Conservation (phyloP, 2,797 vertebrate species). For the Brotula barbata region DNA sequence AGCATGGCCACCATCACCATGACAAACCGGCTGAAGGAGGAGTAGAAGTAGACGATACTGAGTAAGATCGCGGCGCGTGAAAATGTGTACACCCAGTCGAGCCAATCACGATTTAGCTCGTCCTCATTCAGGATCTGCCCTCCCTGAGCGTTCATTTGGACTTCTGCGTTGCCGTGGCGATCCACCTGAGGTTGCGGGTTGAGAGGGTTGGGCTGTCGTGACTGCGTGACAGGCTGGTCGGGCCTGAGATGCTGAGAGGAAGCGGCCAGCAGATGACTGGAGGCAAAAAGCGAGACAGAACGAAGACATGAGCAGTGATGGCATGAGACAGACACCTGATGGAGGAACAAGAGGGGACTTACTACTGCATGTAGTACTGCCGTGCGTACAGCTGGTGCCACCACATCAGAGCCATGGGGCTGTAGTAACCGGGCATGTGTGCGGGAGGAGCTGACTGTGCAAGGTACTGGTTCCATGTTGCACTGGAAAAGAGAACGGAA, state of each 20-base stretch:
- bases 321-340: background rate
- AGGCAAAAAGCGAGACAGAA: constrained; percentile 1
- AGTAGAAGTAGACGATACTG: constrained; percentile 97
- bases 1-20: constrained; percentile 97
- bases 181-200: constrained; percentile 82
- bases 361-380: constrained; percentile 95
- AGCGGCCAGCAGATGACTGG: constrained; percentile 86
- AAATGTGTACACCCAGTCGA: constrained; percentile 94
- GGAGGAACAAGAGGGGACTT: constrained; percentile 63
- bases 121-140: constrained; percentile 90
- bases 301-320: background rate
- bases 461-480: constrained; percentile 79
- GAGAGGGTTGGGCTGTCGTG: constrained; percentile 61
- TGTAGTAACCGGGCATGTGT: constrained; percentile 83
- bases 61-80: constrained; percentile 90
- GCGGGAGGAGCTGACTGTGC: constrained; percentile 67
- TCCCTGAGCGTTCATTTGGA: constrained; percentile 93
- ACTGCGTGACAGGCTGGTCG: constrained; percentile 56
- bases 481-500: constrained; percentile 65
- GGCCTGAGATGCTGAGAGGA: constrained; percentile 80
- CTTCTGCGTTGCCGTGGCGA: constrained; percentile 82
- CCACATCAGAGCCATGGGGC: constrained; percentile 91
- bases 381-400: constrained; percentile 94
- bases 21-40: constrained; percentile 93
- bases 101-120: constrained; percentile 93